These are phyloP conservation scores for Euwallacea fornicatus DNA, from an alignment of 1,140 invertebrate species.

Conservation along the genomic window DNA sequence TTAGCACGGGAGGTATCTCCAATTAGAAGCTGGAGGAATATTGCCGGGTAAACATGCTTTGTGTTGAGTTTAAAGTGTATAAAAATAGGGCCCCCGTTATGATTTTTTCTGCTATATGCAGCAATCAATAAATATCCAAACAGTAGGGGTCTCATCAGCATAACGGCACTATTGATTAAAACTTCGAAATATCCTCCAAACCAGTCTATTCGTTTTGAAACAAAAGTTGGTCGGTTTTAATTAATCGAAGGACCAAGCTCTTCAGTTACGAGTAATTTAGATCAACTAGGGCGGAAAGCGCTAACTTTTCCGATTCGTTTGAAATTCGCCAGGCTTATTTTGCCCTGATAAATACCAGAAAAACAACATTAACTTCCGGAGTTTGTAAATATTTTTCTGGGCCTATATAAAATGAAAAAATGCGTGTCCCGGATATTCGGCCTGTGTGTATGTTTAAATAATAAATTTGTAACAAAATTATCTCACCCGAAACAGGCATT, in stretches of 20 bases:
- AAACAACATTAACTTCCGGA: too few species aligned
- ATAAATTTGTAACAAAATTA: constrained; percentile 19
- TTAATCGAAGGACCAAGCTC: constrained; percentile 2
- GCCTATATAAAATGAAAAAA: too few species aligned
- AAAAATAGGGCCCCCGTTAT: too few species aligned
- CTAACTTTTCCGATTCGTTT: constrained; percentile 5
- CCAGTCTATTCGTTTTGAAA: constrained; percentile 1
- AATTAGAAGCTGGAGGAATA: not conserved
- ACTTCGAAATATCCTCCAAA: not conserved
- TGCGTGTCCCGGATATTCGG: too few species aligned
- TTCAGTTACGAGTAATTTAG: constrained; percentile 1
- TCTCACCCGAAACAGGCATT: constrained; percentile 19
- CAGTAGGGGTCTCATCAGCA: not conserved
- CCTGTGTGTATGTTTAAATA: constrained; percentile 2
- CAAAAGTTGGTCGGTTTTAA: constrained; percentile 4
- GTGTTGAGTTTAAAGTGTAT: too few species aligned
- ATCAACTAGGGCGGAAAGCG: constrained; percentile 3
- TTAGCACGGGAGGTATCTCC: not conserved
- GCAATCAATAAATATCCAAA: not conserved
- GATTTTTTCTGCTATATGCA: not conserved
- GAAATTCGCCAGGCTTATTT: not conserved
- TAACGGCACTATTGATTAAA: constrained; percentile 1
- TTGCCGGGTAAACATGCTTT: too few species aligned
- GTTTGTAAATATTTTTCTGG: too few species aligned
- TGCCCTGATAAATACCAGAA: not conserved